Base-by-base conservation (phyloP, 2,797 vertebrate genomes). In the Zenarchopterus dispar region DNA sequence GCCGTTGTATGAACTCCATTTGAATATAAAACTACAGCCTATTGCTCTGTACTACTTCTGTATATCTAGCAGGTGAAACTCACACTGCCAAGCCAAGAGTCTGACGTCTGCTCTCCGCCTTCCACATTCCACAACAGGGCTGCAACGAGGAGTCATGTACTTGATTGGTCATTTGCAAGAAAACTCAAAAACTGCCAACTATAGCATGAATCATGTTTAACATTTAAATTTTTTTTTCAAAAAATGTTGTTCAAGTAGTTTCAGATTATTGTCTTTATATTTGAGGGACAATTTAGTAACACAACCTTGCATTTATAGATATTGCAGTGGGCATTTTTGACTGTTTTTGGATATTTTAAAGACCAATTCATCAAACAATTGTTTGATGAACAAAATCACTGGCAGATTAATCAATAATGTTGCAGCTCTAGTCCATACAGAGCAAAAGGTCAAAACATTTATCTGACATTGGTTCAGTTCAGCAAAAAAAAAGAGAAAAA, bases 31-130 rank as follows among this genome's bases (percentile, higher is more conserved):
- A 76, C 47, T 28, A 41, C 70, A 52, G 41, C 49, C 36, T 39
- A 13, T 64, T 56, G 56, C 70, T 84, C 58, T 77, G 8, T 60
- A 69, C 56, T 62, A 66, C 65, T 63, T 67, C 54, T 70, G 69
- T 78, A 73, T 73, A 66, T 80, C 64, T 72, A 86, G 75, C 67
- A 76, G 75, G 75, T 75, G 67, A 77, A 84, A 82, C 80, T 84
- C 76, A 75, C 82, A 91, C 90, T 92, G 90, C 89, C 90, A 88
- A 77, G 77, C 81, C 83, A 78, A 83, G 80, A 84, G 75, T 86
- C 61, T 62, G 72, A 84, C 47, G 64, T 80, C 78, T 81, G 73
- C 64, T 72, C 61, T 75, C 73, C 21, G 63, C 72, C 75, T 83
- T 71, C 73, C 78, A 92, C 90, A 91, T 91, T 91, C 89, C 90